phyloP scores from a whole-genome alignment of 2,113 vertebrate genomes.

The Ciconia stormi region DNA sequence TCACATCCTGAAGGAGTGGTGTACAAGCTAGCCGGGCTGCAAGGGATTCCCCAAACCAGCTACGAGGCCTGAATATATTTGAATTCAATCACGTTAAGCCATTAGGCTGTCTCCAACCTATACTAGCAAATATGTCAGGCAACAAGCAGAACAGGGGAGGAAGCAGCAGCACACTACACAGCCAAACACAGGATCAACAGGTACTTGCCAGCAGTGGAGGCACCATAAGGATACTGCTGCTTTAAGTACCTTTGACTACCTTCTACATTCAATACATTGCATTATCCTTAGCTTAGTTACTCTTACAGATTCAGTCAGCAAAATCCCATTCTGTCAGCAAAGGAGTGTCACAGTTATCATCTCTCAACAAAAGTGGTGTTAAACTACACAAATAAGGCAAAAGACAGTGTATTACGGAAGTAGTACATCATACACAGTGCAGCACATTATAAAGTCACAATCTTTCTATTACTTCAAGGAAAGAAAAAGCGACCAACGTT shows the following conservation, averaged over 20 bases:
- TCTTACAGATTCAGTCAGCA: neutral
- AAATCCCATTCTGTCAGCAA: neutral
- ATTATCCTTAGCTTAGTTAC: neutral
- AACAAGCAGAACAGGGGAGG: neutral
- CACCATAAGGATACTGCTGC: neutral
- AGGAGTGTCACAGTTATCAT: neutral
- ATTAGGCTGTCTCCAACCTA: neutral
- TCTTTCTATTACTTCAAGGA: neutral
- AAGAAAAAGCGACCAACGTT: neutral
- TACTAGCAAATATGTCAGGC: accelerated
- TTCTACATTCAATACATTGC: neutral
- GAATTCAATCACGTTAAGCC: neutral
- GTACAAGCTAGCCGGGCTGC: neutral
- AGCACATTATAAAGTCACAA: neutral
- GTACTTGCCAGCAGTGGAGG: neutral
- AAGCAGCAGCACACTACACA: neutral
- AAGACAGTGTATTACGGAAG: accelerated
- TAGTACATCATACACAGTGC: too few species aligned
- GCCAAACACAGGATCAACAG: accelerated
- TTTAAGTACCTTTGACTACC: neutral
- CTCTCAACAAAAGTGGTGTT: neutral
- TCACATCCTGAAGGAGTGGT: neutral
- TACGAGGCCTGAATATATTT: accelerated
- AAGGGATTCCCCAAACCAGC: neutral
- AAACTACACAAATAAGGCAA: neutral